phyloP scores from a whole-genome alignment of 2,113 vertebrate genomes.

The Deroptyus accipitrinus region DNA sequence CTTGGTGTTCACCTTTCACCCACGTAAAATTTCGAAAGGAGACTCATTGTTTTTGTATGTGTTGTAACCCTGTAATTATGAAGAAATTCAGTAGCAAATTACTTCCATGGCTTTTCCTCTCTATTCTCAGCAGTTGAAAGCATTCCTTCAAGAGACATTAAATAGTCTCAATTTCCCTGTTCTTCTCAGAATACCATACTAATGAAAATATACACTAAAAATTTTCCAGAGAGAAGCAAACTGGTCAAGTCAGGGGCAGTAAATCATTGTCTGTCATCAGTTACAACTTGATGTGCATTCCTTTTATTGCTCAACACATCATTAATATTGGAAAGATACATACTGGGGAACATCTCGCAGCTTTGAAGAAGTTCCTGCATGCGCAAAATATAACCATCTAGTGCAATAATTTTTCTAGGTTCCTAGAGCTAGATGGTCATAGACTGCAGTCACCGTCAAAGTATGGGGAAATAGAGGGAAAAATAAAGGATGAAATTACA shows the following conservation, averaged over 20 bases:
- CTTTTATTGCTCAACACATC: neutral
- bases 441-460: neutral
- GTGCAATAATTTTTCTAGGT: neutral
- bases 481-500: neutral
- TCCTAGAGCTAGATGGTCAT: neutral
- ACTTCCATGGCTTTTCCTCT: constrained; percentile 59
- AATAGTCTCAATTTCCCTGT: constrained; percentile 34
- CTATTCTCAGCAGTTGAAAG: constrained; percentile 58
- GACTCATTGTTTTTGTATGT: constrained; percentile 65
- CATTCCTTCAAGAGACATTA: constrained; percentile 56
- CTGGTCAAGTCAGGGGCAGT: neutral
- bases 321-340: neutral
- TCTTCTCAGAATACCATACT: constrained; percentile 30
- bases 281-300: neutral
- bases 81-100: constrained; percentile 71
- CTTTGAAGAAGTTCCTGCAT: neutral
- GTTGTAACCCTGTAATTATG: constrained; percentile 62
- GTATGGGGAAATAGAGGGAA: neutral
- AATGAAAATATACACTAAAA: constrained; percentile 45
- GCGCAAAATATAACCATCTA: neutral
- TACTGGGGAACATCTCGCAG: neutral
- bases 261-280: neutral
- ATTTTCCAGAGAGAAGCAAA: constrained; percentile 17
- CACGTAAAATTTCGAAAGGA: constrained; percentile 56
- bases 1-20: constrained; percentile 66